Evolutionary conservation across 2,797 vertebrate species (phyloP), one percentile per base, ranked within the genome.

Genomic region (Hyperoplus lanceolatus): DNA sequence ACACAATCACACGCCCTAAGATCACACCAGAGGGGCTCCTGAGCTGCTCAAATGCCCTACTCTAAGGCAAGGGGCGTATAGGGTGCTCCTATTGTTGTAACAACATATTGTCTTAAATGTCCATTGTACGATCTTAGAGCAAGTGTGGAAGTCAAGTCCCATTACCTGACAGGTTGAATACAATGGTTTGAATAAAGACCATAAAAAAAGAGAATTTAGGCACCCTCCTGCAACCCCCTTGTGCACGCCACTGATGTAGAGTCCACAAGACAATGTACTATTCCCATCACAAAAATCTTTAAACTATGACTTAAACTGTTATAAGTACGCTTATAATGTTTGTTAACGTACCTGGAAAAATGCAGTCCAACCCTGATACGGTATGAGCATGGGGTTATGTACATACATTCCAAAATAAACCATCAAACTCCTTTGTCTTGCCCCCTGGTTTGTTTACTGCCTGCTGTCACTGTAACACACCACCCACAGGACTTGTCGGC

Each of bases 401-500:
- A 5, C 3, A 15, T 36, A 38, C 16, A 48, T 21, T 5, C 16
- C 71, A 50, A 18, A 38, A 49, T 4, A 39, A 48, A 39, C 21
- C 16, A 42, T 12, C 18, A 36, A 41, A 29, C 18, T 5, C 16
- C 55, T 21, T 41, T 29, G 1, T 38, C 8, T 8, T 29, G 16
- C 3, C 16, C 15, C 8, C 8, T 42, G 41, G 7, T 16, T 51
- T 58, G 29, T 39, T 48, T 36, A 9, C 29, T 46, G 16, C 29
- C 3, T 50, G 56, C 16, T 53, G 16, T 59, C n/a, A 36, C 3
- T 56, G 36, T 43, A 38, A 11, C 45, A 60, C 56, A 29, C 57
- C 58, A 72, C 38, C 54, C 29, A n/a, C 15, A 70, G 49, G 55
- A 56, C 41, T 41, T 56, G 16, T 15, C 38, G 18, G 29, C n/a